Percentiles rank a stretch among this genome's conserved stretches.
Conservation (phyloP, 2,797 vertebrate species). For the Menidia menidia region DNA sequence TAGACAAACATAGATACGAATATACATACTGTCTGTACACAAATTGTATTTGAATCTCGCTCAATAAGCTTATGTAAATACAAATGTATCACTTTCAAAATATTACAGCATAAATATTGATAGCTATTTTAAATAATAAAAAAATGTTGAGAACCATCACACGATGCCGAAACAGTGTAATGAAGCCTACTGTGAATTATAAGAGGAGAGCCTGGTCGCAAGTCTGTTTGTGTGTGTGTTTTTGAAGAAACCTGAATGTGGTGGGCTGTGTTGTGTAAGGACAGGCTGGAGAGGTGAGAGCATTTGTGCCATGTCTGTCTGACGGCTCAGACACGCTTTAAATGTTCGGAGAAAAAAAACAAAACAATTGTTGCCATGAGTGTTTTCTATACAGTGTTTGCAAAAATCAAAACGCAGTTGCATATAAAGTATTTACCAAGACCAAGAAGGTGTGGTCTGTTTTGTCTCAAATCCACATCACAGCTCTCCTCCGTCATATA, state of each 20-base stretch:
- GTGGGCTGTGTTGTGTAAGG: conserved; percentile 34
- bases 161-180: conserved; percentile 80
- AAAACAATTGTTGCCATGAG: conserved; percentile 77
- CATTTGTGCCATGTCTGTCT: conserved; percentile 81
- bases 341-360: conserved; percentile 72
- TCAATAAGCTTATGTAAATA: conserved; percentile 86
- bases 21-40: conserved; percentile 67
- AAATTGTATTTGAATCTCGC: conserved; percentile 80
- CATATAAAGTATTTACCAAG: conserved; percentile 84
- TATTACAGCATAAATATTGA: conserved; percentile 82
- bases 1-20: conserved; percentile 53
- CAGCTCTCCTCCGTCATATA: background rate
- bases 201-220: conserved; percentile 64
- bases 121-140: conserved; percentile 81
- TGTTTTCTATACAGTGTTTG: conserved; percentile 88
- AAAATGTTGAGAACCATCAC: conserved; percentile 67
- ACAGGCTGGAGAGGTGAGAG: conserved; percentile 50
- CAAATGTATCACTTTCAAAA: conserved; percentile 82
- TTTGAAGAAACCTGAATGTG: conserved; percentile 32
- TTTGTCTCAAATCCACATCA: conserved; percentile 34
- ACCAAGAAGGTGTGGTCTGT: conserved; percentile 62
- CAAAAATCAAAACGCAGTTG: conserved; percentile 84
- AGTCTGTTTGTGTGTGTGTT: conserved; percentile 39
- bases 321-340: conserved; percentile 82
- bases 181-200: conserved; percentile 83